Evolutionary conservation across 2,113 vertebrate genomes (phyloP), one percentile per base, ranked within the genome.

Genomic region (Colaptes auratus): DNA sequence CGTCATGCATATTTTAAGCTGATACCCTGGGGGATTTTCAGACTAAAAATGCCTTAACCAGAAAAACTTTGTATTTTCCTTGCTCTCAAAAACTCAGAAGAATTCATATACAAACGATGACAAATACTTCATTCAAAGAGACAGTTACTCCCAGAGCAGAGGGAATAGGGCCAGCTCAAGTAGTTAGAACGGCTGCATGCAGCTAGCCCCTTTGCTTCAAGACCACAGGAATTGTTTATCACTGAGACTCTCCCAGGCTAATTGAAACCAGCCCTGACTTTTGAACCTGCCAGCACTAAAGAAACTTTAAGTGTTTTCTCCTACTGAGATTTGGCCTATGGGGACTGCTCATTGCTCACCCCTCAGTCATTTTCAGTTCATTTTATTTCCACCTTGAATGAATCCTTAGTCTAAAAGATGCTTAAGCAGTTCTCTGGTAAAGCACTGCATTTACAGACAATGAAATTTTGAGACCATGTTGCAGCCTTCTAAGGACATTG

Each of bases 141-240:
- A 96, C 82, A 88, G 92, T 88, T 93, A 56, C 86, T 95, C 92
- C 90, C 95, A 30, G 70, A 83, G 75, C 93, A 86, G 56, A 84
- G 89, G 88, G 92, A 96, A 92, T 10, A 90, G 61, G 83, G 88
- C 92, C 94, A 95, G 92, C 86, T 71, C 81, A 90, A 96, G 93
- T 74, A 89, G 90, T 90, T 70, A 7, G 80, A 90, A 86, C 10
- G 92, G 95, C 93, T 95, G 91, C 90, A 91, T 78, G 94, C 90
- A 96, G 96, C 95, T 94, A 77, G 86, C 86, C 96, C 92, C 93
- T 95, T 86, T 88, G 92, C 94, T 96, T 96, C 95, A 72, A 98
- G 98, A 98, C 98, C 98, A 98, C 98, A 98, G 98, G 98, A 98
- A 98, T 98, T 98, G 98, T 98, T 98, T 98, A 98, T 98, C 98